These are phyloP conservation scores for Bombus haemorrhoidalis DNA, from an alignment of 1,140 invertebrate species.

Conservation along the genomic window DNA sequence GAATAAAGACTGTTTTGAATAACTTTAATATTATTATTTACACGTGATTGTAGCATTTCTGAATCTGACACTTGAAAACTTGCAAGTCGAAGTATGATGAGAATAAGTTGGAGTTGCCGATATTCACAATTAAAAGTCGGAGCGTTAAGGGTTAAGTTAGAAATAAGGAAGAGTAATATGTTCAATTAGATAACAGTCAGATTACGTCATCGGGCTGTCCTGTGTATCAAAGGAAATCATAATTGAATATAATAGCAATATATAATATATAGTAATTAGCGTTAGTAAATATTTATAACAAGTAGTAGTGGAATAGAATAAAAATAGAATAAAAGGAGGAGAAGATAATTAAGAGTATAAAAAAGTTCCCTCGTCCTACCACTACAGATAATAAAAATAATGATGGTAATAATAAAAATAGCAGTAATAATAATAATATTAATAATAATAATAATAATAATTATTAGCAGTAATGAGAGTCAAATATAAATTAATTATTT, in stretches of 20 bases:
- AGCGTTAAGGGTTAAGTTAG: not conserved
- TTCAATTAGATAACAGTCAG: slow-evolving; percentile 34
- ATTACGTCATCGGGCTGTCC: slow-evolving; percentile 55
- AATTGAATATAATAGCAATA: slow-evolving; percentile 37
- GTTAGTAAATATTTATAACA: slow-evolving; percentile 53
- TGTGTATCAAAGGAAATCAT: slow-evolving; percentile 43
- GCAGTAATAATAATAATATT: slow-evolving; percentile 1
- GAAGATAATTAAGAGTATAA: slow-evolving; percentile 59
- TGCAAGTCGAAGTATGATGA: no score
- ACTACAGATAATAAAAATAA: slow-evolving; percentile 45
- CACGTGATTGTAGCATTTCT: no score
- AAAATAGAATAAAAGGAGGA: slow-evolving; percentile 52
- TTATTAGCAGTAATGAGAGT: slow-evolving; percentile 51
- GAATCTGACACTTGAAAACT: no score
- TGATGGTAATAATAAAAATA: slow-evolving; percentile 5
- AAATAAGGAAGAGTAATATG: slow-evolving; percentile 41
- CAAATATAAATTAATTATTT: slow-evolving; percentile 65
- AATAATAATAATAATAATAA: slow-evolving; percentile 37
- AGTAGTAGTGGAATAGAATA: slow-evolving; percentile 46
- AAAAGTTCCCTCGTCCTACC: slow-evolving; percentile 66
- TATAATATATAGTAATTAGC: slow-evolving; percentile 28
- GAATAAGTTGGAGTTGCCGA: no score
- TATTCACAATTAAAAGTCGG: no score
- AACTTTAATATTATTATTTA: no score
- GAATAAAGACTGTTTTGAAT: no score